Evolutionary conservation across 1,140 invertebrate genomes (phyloP), one percentile per base, ranked within the genome.

Genomic region (Harpegnathos saltator): DNA sequence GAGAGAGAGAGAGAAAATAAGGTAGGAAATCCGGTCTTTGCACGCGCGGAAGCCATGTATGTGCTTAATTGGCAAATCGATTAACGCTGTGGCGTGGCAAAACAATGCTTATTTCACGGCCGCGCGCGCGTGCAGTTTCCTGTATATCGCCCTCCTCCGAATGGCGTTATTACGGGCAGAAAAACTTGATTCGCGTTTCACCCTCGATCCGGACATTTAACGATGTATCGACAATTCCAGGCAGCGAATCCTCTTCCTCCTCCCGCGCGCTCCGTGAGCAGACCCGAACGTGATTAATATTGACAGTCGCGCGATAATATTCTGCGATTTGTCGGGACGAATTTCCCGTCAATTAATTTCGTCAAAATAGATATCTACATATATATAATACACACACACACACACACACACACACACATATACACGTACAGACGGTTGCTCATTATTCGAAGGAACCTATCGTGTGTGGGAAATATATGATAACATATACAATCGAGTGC

Each of bases 11-110:
- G 7, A 33, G 33, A 33, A 3, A 33, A 7, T 1, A 7, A 33
- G 33, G 7, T 1, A 44, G 38, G 11, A 44, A 44, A 44, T 9
- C 48, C 38, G 29, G 61, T 24, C 44, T 54, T 66, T 4, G 26
- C 4, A n/a, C n/a, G 22, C 61, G 19, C 19, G 26, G 15, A 54
- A 29, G 44, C 15, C 65, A 54, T 65, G 48, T 26, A 19, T 77
- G 65, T 26, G 26, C 19, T 77, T 66, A 77, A 77, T 77, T 65
- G 48, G 19, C 29, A 66, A 77, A 54, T 77, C 19, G 74, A 77
- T 77, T 77, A 66, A 52, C 19, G n/a, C 66, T 38, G 15, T 17
- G 24, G 24, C 48, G 15, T 54, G 3, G 29, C 5, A 17, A 9
- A 65, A 77, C 44, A 54, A 52, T 3, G 29, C 2, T 11, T 66